These are phyloP conservation scores for Pogonomyrmex californicus DNA, from an alignment of 1,140 invertebrate species.

Conservation along the genomic window DNA sequence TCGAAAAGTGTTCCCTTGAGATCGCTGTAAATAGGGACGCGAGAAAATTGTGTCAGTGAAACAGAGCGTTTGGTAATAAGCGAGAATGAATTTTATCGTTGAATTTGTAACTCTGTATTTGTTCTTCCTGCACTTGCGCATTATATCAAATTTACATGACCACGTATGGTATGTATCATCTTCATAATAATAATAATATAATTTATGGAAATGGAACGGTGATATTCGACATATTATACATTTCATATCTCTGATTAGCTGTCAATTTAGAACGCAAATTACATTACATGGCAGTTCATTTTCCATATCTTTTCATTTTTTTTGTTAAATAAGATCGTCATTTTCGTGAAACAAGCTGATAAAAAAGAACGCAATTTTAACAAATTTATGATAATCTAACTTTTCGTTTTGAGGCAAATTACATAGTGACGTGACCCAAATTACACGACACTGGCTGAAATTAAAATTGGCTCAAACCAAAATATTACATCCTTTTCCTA, in stretches of 20 bases:
- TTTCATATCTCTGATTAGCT: neutral
- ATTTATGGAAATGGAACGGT: constrained; percentile 1
- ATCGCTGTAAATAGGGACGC: neutral
- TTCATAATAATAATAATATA: neutral
- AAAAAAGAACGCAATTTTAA: constrained; percentile 1
- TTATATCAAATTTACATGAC: neutral
- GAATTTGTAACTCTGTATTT: neutral
- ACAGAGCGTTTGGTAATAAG: constrained; percentile 34
- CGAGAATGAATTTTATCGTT: constrained; percentile 4
- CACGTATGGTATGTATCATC: neutral
- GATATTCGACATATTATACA: neutral
- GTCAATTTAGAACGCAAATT: neutral
- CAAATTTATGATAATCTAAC: constrained; percentile 30
- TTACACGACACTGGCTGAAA: constrained; percentile 42
- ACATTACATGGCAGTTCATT: neutral
- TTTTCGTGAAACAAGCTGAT: neutral
- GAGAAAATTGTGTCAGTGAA: constrained; percentile 34
- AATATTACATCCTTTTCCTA: constrained; percentile 3
- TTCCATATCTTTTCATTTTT: neutral
- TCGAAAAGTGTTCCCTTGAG: constrained; percentile 6
- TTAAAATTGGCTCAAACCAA: constrained; percentile 18
- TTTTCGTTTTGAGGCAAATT: constrained; percentile 36
- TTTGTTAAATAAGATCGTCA: neutral
- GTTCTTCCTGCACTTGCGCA: neutral
- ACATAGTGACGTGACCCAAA: constrained; percentile 45